Evolutionary conservation across 92 coral and sea anemone species (phyloP), one percentile per base, ranked within the genome.

Genomic region (Micromussa lordhowensis): DNA sequence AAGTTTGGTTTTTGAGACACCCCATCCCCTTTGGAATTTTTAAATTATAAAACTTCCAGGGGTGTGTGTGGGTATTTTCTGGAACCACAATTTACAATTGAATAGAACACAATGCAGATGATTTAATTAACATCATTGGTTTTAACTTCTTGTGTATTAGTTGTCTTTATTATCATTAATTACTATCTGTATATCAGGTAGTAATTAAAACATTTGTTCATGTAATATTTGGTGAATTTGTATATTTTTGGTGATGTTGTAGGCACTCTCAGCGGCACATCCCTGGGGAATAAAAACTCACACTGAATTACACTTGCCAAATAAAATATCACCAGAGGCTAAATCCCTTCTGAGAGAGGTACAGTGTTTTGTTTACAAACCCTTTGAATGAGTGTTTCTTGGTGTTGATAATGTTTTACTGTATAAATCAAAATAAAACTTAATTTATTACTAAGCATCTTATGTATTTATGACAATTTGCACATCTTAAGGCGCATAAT

Each of bases 271-370:
- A 55, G 74, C 78, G 72, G 73, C 89, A 35, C 96, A 98, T 89
- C 99, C 99, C 11, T 98, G 99, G 98, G 95, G 96, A 22, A 88
- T 98, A 49, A 90, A 89, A 74, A 90, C 94, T 22, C 99, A 98
- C 83, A 93, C 99, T 4, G 96, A 95, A 54, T 49, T 98, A 68
- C 92, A 91, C 32, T 86, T 94, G 73, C 91, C 98, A 2, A 89
- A 83, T 68, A 87, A 88, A 68, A 87, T 98, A 24, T 94, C 99
- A 28, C 88, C 95, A 3, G 99, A 98, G 91, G 98, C 99, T 32
- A 85, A 87, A 17, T 91, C 98, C 7, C 91, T 98, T 31, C 81
- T 96, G 29, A 93, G 90, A 77, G 98, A 95, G 95, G 99, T 98
- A 86, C 17, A 2, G 69, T 79, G 28, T 55, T 4, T n/a, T 55